A percentile compares a stretch with the other conserved stretches of the same genome.
These are phyloP conservation scores for Orthosia gothica DNA, from an alignment of 2,888 invertebrate species.

Conservation along the genomic window DNA sequence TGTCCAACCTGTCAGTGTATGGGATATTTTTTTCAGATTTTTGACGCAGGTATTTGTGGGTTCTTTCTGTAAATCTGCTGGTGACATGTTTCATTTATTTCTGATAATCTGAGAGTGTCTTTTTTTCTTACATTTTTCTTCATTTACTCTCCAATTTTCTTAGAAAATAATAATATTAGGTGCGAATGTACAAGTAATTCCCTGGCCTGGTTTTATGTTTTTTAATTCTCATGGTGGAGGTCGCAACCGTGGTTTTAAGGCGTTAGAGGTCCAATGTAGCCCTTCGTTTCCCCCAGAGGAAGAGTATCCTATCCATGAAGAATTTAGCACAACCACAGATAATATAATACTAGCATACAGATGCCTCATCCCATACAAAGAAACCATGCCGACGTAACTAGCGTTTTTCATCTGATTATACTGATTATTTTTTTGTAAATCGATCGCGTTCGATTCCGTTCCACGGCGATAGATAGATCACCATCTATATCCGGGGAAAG, in stretches of 20 bases:
- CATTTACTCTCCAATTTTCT: not conserved
- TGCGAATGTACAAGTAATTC: too few species aligned
- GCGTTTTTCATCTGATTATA: too few species aligned
- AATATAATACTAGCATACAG: too few species aligned
- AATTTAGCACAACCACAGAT: not conserved
- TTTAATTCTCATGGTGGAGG: not conserved
- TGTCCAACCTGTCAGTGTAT: not conserved
- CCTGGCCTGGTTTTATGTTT: not conserved
- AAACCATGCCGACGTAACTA: too few species aligned
- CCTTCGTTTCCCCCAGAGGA: not conserved
- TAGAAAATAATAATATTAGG: not conserved
- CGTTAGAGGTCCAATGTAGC: not conserved
- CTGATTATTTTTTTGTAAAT: too few species aligned
- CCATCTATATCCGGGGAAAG: too few species aligned
- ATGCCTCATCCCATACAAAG: too few species aligned
- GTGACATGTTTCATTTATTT: not conserved
- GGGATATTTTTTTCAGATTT: not conserved
- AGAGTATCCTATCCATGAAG: not conserved
- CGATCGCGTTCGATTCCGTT: too few species aligned
- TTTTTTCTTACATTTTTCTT: not conserved
- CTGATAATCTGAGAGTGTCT: not conserved
- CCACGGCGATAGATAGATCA: too few species aligned
- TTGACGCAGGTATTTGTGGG: not conserved
- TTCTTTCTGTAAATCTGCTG: not conserved
- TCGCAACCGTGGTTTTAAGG: not conserved